phyloP scores from a whole-genome alignment of 1,140 invertebrate species.

The Cylas formicarius region DNA sequence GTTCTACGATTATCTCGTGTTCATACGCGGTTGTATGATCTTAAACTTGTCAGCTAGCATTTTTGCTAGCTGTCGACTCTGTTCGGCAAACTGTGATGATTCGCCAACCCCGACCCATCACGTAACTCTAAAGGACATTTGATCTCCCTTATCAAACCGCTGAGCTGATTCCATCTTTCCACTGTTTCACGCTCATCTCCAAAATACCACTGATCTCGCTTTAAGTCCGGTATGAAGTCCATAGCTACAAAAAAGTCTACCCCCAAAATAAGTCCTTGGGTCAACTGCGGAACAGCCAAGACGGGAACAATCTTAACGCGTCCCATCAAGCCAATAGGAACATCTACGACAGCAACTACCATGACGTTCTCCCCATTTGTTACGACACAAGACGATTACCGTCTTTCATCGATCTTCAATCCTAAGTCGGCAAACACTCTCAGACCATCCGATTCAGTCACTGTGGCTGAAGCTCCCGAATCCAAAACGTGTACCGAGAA shows the following conservation, averaged over 20 bases:
- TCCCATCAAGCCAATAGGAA: conserved; percentile 13
- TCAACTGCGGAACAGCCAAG: conserved; percentile 16
- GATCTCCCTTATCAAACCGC: too few relatives aligned
- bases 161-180: too few relatives aligned
- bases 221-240: conserved; percentile 23
- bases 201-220: conserved; percentile 19
- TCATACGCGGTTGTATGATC: conserved; percentile 8
- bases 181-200: too few relatives aligned
- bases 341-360: conserved; percentile 8
- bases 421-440: too few relatives aligned
- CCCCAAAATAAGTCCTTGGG: conserved; percentile 17
- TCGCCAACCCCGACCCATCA: neutral
- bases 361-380: conserved; percentile 18
- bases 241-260: conserved; percentile 24
- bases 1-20: too few relatives aligned
- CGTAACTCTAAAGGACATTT: conserved; percentile 10
- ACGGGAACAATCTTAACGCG: conserved; percentile 10
- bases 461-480: too few relatives aligned
- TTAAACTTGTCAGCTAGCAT: neutral
- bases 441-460: too few relatives aligned
- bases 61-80: neutral
- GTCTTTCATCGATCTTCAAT: neutral
- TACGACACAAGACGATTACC: conserved; percentile 9
- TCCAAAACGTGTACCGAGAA: neutral
- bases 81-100: neutral